Base-by-base conservation (phyloP, 2,797 vertebrate genomes). In the Rallus crepitans region DNA sequence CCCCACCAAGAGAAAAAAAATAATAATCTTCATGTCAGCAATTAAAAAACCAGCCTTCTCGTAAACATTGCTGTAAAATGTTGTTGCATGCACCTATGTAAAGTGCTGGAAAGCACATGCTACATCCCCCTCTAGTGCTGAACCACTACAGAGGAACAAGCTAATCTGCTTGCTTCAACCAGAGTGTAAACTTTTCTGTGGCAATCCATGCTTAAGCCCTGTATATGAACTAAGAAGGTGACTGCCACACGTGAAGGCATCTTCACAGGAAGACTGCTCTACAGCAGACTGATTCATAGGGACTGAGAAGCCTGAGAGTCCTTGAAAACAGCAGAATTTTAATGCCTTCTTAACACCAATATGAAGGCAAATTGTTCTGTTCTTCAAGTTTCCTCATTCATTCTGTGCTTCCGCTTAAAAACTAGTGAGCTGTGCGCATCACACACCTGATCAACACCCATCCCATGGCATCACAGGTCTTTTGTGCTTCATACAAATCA, bases 41-140 rank as follows among this genome's bases (percentile, higher is more conserved):
- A 93, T 95, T 86, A 90, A 76, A 90, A 90, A 72, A 86, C 3
- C 85, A 94, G 70, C 77, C 91, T 94, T 52, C 91, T 90, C 73
- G 63, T 91, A 90, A 95, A 94, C 70, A 57, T 60, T 37, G 71
- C 64, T 92, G 60, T 89, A 93, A 94, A 93, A 95, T 73, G 94
- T 45, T 68, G 83, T 66, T 92, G 60, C 66, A 35, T 23, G 39
- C 48, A 56, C 40, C 4, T 40, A 77, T 1, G 2, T 84, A 91
- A 73, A 4, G 12, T 77, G 60, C 86, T 89, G 75, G 78, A 96
- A 96, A 97, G 90, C 71, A 92, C 23, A 40, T 95, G 95, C 94
- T 92, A 96, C 64, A 97, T 92, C 95, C 33, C 96, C 96, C 95
- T 94, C 96, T 97, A 97, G 96, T 94, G 96, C 95, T 94, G 92